Conservation (phyloP, 2,888 invertebrate genomes). For the Xiphydria camelus region DNA sequence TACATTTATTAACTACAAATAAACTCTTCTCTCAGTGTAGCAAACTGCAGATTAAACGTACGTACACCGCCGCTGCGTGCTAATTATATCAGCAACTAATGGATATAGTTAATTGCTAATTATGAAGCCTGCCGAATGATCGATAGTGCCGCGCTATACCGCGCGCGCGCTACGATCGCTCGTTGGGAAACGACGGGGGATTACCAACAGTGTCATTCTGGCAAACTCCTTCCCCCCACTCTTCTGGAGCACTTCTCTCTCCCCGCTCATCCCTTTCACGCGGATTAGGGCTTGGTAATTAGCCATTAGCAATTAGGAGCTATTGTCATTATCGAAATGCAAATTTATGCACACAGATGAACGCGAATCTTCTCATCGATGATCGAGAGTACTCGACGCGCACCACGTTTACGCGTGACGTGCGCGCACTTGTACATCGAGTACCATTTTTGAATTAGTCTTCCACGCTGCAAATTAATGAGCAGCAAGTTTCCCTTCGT, state of each 20-base stretch:
- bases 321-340: slow-evolving; percentile 30
- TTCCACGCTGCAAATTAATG: too few species aligned
- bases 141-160: slow-evolving; percentile 54
- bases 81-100: slow-evolving; percentile 58
- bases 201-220: slow-evolving; percentile 51
- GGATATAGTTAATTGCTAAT: slow-evolving; percentile 59
- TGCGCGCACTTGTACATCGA: too few species aligned
- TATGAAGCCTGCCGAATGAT: slow-evolving; percentile 58
- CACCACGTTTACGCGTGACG: too few species aligned
- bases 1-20: too few species aligned
- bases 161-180: slow-evolving; percentile 30
- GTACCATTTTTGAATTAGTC: too few species aligned
- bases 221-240: slow-evolving; percentile 17
- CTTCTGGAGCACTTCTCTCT: background rate
- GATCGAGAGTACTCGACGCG: too few species aligned
- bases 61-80: too few species aligned
- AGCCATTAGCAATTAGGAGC: slow-evolving; percentile 45
- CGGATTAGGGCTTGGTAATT: slow-evolving; percentile 39
- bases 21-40: too few species aligned
- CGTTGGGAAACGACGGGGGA: slow-evolving; percentile 34
- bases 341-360: slow-evolving; percentile 1
- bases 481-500: too few species aligned
- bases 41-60: slow-evolving; percentile 43
- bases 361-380: too few species aligned
- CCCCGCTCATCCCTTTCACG: slow-evolving; percentile 11